These are phyloP conservation scores for Urechis unicinctus DNA, from an alignment of 2,888 invertebrate species.

Conservation along the genomic window DNA sequence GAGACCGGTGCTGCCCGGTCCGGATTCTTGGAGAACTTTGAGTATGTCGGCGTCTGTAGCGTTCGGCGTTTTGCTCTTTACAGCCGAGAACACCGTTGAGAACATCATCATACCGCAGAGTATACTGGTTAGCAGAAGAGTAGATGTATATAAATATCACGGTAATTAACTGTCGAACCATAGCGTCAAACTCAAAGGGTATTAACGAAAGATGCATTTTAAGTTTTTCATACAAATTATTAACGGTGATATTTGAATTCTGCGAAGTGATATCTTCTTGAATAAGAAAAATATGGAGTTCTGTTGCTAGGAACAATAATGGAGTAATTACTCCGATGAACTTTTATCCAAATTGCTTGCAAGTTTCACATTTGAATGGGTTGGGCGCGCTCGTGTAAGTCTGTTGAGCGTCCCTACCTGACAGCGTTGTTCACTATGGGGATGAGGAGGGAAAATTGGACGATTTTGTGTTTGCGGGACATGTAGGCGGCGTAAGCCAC, in stretches of 20 bases:
- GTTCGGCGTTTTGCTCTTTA: conserved; percentile 17
- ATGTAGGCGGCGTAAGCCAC: conserved; percentile 38
- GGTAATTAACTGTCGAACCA: background rate
- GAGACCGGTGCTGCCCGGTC: conserved; percentile 41
- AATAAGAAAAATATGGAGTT: too few species aligned
- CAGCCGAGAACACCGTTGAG: conserved; percentile 33
- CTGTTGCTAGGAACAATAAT: too few species aligned
- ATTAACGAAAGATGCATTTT: background rate
- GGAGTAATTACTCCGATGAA: too few species aligned
- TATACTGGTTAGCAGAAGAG: conserved; percentile 24
- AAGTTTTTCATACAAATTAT: too few species aligned
- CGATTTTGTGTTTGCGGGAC: conserved; percentile 33
- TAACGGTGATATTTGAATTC: too few species aligned
- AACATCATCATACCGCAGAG: conserved; percentile 38
- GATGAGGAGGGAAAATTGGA: conserved; percentile 34
- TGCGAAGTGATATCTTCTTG: too few species aligned
- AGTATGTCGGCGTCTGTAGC: conserved; percentile 25
- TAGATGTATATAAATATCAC: background rate
- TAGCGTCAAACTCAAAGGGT: background rate
- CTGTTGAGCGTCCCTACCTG: conserved; percentile 27
- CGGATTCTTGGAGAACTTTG: conserved; percentile 32
- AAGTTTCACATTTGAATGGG: too few species aligned
- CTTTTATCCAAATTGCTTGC: background rate
- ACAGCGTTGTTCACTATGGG: conserved; percentile 36
- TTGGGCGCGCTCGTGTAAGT: background rate